These are phyloP conservation scores for Epizoanthus ramosus DNA, from an alignment of 92 coral and sea anemone genomes.

Conservation along the genomic window DNA sequence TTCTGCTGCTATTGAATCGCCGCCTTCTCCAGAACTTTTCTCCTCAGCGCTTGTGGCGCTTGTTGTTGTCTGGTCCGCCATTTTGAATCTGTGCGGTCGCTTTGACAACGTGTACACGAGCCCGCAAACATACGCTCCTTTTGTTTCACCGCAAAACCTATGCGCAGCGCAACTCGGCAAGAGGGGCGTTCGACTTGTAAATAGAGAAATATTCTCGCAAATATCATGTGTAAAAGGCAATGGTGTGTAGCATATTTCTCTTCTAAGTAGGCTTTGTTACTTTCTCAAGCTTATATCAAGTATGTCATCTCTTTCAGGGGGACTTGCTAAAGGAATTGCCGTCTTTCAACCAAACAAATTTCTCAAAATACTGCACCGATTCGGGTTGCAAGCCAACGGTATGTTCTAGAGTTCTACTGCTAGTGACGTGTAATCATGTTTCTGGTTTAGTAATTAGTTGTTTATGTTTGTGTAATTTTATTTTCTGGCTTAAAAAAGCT, in stretches of 20 bases:
- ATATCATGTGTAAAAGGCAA: constrained; percentile 12
- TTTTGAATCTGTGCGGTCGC: constrained; percentile 55
- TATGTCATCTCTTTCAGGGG: constrained; percentile 60
- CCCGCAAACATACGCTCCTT: neutral
- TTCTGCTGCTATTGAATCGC: constrained; percentile 89
- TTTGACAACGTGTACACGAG: constrained; percentile 35
- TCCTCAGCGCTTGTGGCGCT: constrained; percentile 58
- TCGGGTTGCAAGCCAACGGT: constrained; percentile 86
- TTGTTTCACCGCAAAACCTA: neutral
- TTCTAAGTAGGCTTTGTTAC: neutral
- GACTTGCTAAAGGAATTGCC: constrained; percentile 95
- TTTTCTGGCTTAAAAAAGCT: neutral
- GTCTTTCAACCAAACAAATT: constrained; percentile 91
- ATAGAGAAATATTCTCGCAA: constrained; percentile 25
- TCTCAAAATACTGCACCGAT: constrained; percentile 86
- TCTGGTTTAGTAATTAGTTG: neutral
- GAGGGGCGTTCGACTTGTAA: constrained; percentile 36
- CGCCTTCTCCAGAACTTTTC: constrained; percentile 68
- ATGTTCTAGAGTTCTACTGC: constrained; percentile 16
- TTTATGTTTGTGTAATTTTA: constrained; percentile 2
- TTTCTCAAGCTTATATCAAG: neutral
- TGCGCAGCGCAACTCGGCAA: constrained; percentile 23
- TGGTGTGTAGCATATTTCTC: constrained; percentile 17
- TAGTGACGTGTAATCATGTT: constrained; percentile 9
- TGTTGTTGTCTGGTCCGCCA: constrained; percentile 77